A percentile compares a stretch with the other conserved stretches of the same genome.
Evolutionary conservation across 1,140 invertebrate species (phyloP).

Genomic region (Zaprionus ornatus): DNA sequence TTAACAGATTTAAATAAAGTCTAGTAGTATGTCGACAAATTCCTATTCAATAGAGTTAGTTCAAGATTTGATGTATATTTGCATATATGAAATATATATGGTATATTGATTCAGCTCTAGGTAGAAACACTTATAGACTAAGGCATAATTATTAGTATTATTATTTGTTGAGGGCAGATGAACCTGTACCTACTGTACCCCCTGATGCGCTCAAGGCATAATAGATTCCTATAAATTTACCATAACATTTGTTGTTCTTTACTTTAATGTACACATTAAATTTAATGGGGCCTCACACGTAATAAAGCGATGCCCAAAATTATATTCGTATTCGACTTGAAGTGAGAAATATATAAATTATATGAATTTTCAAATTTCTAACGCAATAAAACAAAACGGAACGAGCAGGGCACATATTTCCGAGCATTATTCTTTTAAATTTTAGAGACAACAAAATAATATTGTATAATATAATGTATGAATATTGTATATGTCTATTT

Average conservation of each 20-base stretch:
- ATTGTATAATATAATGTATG: slow-evolving; percentile 13
- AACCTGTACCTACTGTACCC: too few relatives aligned
- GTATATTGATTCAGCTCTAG: too few relatives aligned
- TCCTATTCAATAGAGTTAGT: too few relatives aligned
- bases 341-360: background rate
- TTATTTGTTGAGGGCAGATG: too few relatives aligned
- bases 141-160: too few relatives aligned
- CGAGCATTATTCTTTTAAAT: slow-evolving; percentile 65
- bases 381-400: slow-evolving; percentile 3
- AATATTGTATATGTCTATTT: background rate
- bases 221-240: too few relatives aligned
- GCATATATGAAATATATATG: background rate
- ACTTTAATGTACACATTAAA: background rate
- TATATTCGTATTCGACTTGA: background rate
- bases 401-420: slow-evolving; percentile 29
- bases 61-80: background rate
- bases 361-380: background rate
- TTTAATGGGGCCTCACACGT: background rate
- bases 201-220: too few relatives aligned
- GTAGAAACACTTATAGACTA: too few relatives aligned
- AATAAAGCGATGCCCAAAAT: background rate
- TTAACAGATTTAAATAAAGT: background rate
- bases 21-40: too few relatives aligned
- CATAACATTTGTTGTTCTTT: too few relatives aligned
- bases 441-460: slow-evolving; percentile 53